Base-by-base conservation (phyloP, 2,797 vertebrate species). In the Etheostoma perlongum region DNA sequence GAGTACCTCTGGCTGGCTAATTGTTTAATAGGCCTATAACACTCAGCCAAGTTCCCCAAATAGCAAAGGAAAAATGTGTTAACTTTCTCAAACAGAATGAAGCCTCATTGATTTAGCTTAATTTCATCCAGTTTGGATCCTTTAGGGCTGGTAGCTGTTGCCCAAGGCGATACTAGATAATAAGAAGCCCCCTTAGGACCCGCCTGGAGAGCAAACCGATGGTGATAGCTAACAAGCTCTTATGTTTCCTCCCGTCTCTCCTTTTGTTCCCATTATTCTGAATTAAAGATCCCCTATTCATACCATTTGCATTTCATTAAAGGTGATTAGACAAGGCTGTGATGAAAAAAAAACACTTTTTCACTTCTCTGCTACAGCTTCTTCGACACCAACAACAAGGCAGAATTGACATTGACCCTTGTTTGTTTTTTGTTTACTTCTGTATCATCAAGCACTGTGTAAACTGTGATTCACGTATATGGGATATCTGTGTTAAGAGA, bases 261-360 rank as follows among this genome's bases (percentile, higher is more conserved):
- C 59, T 88, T 90, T 90, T 93, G 90, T 92, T 91, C 85, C 52
- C 78, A 85, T 88, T 87, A 89, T 80, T 88, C 81, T 49, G 72
- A 90, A 91, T 92, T 90, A 93, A 91, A 93, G 68, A 79, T 84
- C 67, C 76, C 78, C 74, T 62, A 71, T 90, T 88, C 81, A 60
- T 72, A 72, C 69, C 76, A 84, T 92, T 94, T 91, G 82, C 83
- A 88, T 90, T 84, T 88, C 82, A 92, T 93, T 94, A 91, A 88
- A 78, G 80, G 82, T 81, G 78, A 92, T 91, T 90, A 93, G 81
- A 83, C 48, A 11, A 78, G 30, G 36, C 53, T 54, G 59, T 47
- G 57, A 78, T 81, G 48, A 44, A 73, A 49, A 64, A 55, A 54
- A 33, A 42, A 68, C 53, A n/a, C 25, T 53, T 59, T 44, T 52